phyloP scores from a whole-genome alignment of 23 tunicate genomes.

The Diplosoma virens region DNA sequence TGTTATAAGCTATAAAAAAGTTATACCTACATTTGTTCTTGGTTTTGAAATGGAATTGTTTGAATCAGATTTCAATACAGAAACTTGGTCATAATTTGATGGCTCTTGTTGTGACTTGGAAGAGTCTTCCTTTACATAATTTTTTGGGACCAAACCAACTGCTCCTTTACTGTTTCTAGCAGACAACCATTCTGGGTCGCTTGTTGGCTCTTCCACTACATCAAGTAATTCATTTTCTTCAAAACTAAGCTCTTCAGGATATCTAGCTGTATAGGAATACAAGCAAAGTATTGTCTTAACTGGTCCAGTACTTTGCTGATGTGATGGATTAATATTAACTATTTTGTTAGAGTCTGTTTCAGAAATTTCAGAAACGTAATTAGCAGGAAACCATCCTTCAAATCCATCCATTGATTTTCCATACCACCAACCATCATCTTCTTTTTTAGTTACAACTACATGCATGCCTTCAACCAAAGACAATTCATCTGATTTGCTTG shows the following conservation, averaged over 20 bases:
- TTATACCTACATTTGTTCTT: no score
- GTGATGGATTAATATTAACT: no score
- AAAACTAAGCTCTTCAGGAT: constrained; percentile 75
- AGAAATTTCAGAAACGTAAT: constrained; percentile 56
- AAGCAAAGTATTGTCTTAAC: constrained; percentile 46
- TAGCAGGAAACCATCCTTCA: constrained; percentile 89
- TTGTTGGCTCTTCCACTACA: constrained; percentile 63
- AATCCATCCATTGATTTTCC: constrained; percentile 54
- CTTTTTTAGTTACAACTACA: constrained; percentile 51
- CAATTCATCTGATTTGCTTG: constrained; percentile 70
- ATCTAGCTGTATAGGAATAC: constrained; percentile 78
- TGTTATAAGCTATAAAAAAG: no score
- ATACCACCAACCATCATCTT: constrained; percentile 92
- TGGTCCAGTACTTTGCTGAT: no score
- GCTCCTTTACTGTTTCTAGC: constrained; percentile 58
- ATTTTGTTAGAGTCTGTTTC: no score
- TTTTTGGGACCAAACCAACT: constrained; percentile 78
- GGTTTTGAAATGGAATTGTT: no score
- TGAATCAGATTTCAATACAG: no score
- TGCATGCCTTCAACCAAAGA: constrained; percentile 58
- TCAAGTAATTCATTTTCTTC: constrained; percentile 73
- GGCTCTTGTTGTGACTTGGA: constrained; percentile 5
- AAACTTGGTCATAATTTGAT: constrained; percentile 51
- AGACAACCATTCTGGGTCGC: constrained; percentile 90
- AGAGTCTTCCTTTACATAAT: constrained; percentile 74